A percentile compares a stretch with the other conserved stretches of the same genome.
Conservation (phyloP, 2,888 invertebrate species). For the Xestia ashworthii region DNA sequence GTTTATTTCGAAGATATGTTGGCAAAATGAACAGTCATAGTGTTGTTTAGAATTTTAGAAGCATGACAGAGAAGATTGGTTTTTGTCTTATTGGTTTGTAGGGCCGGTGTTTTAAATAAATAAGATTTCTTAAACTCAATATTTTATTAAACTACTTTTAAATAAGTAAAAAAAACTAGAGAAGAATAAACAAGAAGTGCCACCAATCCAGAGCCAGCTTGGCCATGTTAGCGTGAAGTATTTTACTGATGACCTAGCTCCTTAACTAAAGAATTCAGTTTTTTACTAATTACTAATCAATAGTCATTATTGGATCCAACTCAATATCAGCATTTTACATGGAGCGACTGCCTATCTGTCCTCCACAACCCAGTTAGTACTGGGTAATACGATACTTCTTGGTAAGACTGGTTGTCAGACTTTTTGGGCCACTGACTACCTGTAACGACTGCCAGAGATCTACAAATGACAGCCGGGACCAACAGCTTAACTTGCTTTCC, state of each 20-base stretch:
- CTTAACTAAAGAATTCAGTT: not conserved
- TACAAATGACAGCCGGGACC: no score
- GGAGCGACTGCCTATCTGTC: no score
- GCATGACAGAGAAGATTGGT: not conserved
- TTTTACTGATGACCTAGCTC: not conserved
- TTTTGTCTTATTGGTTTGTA: not conserved
- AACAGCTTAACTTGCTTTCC: no score
- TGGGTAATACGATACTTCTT: no score
- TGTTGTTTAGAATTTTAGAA: not conserved
- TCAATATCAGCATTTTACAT: no score
- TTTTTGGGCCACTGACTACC: no score
- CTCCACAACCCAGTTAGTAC: no score
- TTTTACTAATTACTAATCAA: not conserved
- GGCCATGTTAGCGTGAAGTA: not conserved
- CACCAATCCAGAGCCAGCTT: no score
- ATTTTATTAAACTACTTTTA: not conserved
- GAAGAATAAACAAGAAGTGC: not conserved
- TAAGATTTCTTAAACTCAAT: not conserved
- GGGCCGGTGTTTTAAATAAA: not conserved
- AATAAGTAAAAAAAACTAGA: not conserved
- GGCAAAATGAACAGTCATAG: not conserved
- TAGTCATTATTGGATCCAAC: not conserved
- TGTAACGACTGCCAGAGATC: no score
- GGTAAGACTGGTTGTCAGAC: no score
- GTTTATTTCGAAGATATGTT: constrained; percentile 17